These are phyloP conservation scores for Hippocampus abdominalis DNA, from an alignment of 2,113 vertebrate species.

Conservation along the genomic window DNA sequence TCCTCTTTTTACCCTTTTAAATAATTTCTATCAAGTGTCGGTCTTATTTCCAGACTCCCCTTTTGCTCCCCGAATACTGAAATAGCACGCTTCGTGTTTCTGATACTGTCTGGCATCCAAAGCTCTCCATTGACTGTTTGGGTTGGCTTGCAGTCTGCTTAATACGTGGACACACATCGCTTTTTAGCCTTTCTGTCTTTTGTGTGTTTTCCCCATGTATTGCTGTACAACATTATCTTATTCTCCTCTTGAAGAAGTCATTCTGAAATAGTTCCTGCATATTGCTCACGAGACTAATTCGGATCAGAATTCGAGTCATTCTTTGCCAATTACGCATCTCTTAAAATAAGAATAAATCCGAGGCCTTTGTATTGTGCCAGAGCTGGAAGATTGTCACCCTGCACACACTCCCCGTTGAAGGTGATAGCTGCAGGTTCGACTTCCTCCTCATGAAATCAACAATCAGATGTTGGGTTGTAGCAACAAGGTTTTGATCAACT, in stretches of 20 bases:
- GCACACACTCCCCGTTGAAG: no score
- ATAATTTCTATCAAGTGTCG: slow-evolving; percentile 19
- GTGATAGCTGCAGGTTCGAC: no score
- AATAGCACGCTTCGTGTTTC: slow-evolving; percentile 23
- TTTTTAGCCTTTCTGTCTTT: slow-evolving; percentile 41
- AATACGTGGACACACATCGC: slow-evolving; percentile 64
- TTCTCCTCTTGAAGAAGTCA: not conserved
- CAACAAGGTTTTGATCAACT: no score
- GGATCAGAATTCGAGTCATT: no score
- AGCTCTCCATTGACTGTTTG: slow-evolving; percentile 42
- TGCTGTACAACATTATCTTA: not conserved
- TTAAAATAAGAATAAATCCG: no score
- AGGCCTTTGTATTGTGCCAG: no score
- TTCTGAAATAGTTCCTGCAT: no score
- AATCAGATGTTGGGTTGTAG: no score
- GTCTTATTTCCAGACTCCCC: slow-evolving; percentile 36
- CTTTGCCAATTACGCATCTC: no score
- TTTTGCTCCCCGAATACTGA: slow-evolving; percentile 39
- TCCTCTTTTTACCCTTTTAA: slow-evolving; percentile 1
- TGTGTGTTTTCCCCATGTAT: slow-evolving; percentile 9
- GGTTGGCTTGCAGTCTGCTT: slow-evolving; percentile 34
- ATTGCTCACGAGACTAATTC: no score
- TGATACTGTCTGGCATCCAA: slow-evolving; percentile 46
- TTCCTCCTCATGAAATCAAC: no score
- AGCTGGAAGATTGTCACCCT: no score